Conservation (phyloP, 2,797 vertebrate genomes). For the Enteromius thamalakanensis region DNA sequence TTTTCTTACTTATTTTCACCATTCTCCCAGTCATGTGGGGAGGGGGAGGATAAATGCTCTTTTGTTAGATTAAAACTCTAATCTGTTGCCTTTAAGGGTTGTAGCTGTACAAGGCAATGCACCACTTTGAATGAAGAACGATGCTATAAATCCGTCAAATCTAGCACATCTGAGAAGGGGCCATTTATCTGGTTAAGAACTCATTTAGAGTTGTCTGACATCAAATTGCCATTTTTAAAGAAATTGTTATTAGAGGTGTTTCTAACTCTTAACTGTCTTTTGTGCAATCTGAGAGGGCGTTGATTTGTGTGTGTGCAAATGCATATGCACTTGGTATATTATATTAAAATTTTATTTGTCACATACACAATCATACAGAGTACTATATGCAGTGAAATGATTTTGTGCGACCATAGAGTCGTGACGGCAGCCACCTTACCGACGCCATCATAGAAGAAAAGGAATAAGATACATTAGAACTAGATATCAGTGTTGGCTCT, state of each 20-base stretch:
- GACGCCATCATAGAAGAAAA: too few species aligned
- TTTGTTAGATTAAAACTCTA: conserved; percentile 8
- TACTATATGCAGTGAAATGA: too few species aligned
- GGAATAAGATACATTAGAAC: too few species aligned
- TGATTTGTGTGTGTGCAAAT: not conserved
- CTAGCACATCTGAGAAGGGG: not conserved
- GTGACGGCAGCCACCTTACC: too few species aligned
- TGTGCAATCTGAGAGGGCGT: not conserved
- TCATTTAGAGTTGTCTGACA: not conserved
- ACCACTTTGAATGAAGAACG: not conserved
- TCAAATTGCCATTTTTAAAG: conserved; percentile 3
- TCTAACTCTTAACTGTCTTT: conserved; percentile 15
- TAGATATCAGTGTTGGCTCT: not conserved
- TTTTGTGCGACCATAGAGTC: too few species aligned
- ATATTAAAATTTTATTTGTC: too few species aligned
- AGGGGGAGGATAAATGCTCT: not conserved
- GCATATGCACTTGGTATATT: not conserved
- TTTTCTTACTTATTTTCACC: not conserved
- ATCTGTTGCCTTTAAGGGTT: not conserved
- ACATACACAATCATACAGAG: too few species aligned
- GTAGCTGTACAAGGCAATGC: not conserved
- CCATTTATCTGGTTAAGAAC: not conserved
- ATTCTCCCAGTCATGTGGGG: not conserved
- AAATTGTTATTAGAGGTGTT: not conserved
- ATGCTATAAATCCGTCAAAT: not conserved